Base-by-base conservation (phyloP, 2,797 vertebrate genomes). In the Rhinella marina region DNA sequence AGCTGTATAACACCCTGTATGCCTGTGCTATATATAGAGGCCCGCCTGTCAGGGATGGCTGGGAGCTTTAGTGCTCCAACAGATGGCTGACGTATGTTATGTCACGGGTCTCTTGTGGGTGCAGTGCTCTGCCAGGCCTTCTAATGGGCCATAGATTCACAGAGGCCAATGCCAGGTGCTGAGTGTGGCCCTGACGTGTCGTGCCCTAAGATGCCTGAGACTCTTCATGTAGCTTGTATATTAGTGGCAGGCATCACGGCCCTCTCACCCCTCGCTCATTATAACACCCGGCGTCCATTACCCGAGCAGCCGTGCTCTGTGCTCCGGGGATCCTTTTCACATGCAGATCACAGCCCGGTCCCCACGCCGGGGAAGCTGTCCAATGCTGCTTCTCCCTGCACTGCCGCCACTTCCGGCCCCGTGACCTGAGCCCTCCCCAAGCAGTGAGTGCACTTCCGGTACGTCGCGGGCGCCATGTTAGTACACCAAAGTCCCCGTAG, bases 361-460 rank as follows among this genome's bases (percentile, higher is more conserved):
- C 82, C 87, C 87, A 81, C 82, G 82, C 82, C 66, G 87, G 82
- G 87, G 87, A 81, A 85, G 62, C 76, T 62, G 86, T 84, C 87
- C 78, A 88, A 77, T 70, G 52, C 82, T 73, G 57, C 82, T 59
- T 50, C 87, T 73, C 59, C 48, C 72, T 77, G 27, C 11, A 14
- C 23, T 78, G 1, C 50, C 7, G 25, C 56, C 9, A 85, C 87
- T 85, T 88, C 87, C 87, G 87, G 23, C 82, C 25, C 82, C 82
- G 82, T 87, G 21, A 23, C 23, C 10, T 9, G 64, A 12, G 73
- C 62, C 50, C 61, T 16, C 52, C 83, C 25, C 56, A 29, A n/a
- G 5, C 50, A 29, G 4, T 52, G n/a, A 27, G 21, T 5, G 16
- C 11, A 75, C 77, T 81, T 88, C 87, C 87, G 82, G 77, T 41